Base-by-base conservation (phyloP, 2,888 invertebrate genomes). In the Euzophera pinguis region DNA sequence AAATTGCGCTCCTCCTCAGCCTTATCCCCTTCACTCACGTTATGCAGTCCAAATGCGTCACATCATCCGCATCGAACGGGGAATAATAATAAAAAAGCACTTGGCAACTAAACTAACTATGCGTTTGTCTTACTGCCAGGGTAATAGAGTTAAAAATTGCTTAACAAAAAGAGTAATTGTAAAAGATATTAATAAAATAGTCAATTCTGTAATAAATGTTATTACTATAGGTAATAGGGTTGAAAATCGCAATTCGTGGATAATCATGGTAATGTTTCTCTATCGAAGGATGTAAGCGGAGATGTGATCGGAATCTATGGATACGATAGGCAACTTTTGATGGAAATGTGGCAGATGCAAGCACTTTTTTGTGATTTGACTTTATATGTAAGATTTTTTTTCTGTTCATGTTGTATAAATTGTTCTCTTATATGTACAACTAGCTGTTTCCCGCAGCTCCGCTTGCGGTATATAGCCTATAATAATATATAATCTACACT, bases 1-100 rank as follows among this genome's bases (percentile, higher is more conserved):
- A 22, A 22, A 22, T 22, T 5, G 22, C 22, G 22, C 2, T 22
- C 22, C 13, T 27, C 51, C 27, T 7, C 22, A 27, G 22, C 27
- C 5, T 12, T 35, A 35, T 12, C 35, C 14, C 2, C 34, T 27
- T 12, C 34, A n/a, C 12, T 35, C 43, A 35, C 43, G 8, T 51
- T 43, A 45, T 37, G 51, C 51, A 51, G 43, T 51, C 51, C 43
- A 12, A 43, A 43, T 43, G 43, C 37, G 51, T 51, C 51, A 42
- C 41, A 50, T 43, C 50, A 51, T 51, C 50, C 50, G 42, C 42
- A 42, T 22, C 43, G 43, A 22, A 27, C 32, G 34, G 43, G 51
- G 51, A 51, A 51, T 51, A 43, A 35, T 34, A 32, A 43, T 35
- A 34, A 43, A 43, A 51, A 43, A 51, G 34, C 39, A 34, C 27